Evolutionary conservation across 2,888 invertebrate species (phyloP).

Genomic region (Calameuta idolon): DNA sequence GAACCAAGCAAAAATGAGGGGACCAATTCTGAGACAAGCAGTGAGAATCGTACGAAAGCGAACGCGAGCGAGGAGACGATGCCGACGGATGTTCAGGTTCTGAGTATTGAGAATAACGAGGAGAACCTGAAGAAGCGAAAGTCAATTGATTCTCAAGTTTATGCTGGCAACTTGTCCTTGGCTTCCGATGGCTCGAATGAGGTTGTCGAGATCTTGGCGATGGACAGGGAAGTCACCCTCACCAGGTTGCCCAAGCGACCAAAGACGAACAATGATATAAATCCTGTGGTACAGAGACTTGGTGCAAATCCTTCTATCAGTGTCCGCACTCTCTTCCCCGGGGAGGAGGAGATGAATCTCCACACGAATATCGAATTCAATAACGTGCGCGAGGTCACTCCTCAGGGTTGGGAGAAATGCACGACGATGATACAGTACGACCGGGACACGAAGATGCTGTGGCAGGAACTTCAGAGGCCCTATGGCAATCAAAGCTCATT

Average conservation of each 20-base stretch:
- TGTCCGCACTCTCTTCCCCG: slow-evolving; percentile 83
- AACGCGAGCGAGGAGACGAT: slow-evolving; percentile 32
- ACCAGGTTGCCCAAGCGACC: slow-evolving; percentile 69
- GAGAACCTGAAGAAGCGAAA: slow-evolving; percentile 64
- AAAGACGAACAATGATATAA: slow-evolving; percentile 68
- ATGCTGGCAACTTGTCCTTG: slow-evolving; percentile 24
- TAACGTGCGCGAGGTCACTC: slow-evolving; percentile 78
- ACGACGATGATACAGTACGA: slow-evolving; percentile 85
- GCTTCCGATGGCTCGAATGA: slow-evolving; percentile 43
- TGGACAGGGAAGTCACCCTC: slow-evolving; percentile 74
- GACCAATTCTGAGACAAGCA: slow-evolving; percentile 37
- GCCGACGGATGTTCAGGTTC: slow-evolving; percentile 42
- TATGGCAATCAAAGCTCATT: slow-evolving; percentile 91
- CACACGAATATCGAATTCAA: slow-evolving; percentile 82
- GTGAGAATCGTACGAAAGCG: slow-evolving; percentile 36
- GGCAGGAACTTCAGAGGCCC: slow-evolving; percentile 86
- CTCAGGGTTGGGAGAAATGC: slow-evolving; percentile 88
- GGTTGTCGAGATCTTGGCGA: slow-evolving; percentile 65
- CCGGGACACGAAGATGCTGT: slow-evolving; percentile 81
- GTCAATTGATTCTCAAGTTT: slow-evolving; percentile 51
- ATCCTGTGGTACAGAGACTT: slow-evolving; percentile 76
- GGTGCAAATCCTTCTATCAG: slow-evolving; percentile 86
- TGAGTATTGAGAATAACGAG: slow-evolving; percentile 58
- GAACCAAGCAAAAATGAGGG: slow-evolving; percentile 52
- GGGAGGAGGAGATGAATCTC: slow-evolving; percentile 85